Evolutionary conservation across 2,797 vertebrate genomes (phyloP).

Genomic region (Eupleurogrammus muticus): DNA sequence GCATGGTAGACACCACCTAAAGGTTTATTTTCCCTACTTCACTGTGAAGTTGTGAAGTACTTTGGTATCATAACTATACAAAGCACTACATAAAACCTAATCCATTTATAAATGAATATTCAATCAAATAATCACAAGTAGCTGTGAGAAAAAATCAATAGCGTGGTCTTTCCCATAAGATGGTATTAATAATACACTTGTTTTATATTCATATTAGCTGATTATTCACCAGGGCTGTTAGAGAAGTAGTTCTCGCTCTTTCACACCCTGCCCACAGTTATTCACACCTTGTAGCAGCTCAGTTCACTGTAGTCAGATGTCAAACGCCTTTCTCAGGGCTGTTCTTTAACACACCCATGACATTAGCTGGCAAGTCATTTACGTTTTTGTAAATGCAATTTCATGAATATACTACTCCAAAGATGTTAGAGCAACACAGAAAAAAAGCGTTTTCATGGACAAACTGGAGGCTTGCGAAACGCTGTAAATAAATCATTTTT

Average conservation of each 20-base stretch:
- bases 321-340: neutral
- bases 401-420: neutral
- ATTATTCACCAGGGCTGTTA: neutral
- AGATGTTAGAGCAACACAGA: neutral
- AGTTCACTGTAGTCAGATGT: neutral
- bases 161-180: neutral
- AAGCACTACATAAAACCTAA: no score
- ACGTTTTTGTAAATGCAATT: neutral
- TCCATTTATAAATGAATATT: neutral
- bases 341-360: neutral
- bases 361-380: neutral
- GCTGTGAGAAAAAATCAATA: neutral
- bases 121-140: neutral
- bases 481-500: no score
- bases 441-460: neutral
- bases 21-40: no score
- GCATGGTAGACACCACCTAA: neutral
- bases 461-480: no score
- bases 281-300: neutral
- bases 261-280: no score
- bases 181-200: neutral
- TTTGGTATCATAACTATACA: no score
- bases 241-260: neutral
- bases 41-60: no score
- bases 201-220: neutral